Conservation (phyloP, 1,140 invertebrate genomes). For the Saccostrea cuccullata region DNA sequence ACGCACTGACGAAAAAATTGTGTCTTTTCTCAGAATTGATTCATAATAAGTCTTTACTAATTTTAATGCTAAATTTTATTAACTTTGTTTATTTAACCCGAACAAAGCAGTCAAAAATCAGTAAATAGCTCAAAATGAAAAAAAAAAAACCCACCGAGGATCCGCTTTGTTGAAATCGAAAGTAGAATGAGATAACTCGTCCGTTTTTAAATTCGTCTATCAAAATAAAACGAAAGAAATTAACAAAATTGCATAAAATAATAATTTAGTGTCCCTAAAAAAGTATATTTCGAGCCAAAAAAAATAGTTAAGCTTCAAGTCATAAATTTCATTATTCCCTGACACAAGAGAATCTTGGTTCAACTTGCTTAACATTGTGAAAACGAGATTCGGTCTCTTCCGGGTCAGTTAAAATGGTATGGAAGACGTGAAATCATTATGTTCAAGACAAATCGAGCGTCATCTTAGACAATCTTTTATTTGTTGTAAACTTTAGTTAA, state of each 20-base stretch:
- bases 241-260: background rate
- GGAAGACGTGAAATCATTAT: background rate
- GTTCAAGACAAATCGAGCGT: background rate
- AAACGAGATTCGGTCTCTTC: conserved; percentile 33
- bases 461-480: background rate
- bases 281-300: no score
- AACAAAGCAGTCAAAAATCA: no score
- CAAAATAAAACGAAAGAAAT: background rate
- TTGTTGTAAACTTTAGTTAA: background rate
- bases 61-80: no score
- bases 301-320: no score
- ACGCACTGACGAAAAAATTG: no score
- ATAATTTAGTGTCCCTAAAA: no score
- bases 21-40: no score
- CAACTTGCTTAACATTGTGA: background rate
- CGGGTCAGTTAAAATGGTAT: conserved; percentile 22
- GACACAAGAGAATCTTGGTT: background rate
- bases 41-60: no score
- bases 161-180: background rate
- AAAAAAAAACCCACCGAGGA: background rate
- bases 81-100: no score
- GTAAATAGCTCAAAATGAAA: no score
- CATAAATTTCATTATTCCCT: no score
- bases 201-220: background rate
- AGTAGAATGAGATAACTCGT: background rate